These are phyloP conservation scores for Crotalus adamanteus DNA, from an alignment of 2,797 vertebrate species.

Conservation along the genomic window DNA sequence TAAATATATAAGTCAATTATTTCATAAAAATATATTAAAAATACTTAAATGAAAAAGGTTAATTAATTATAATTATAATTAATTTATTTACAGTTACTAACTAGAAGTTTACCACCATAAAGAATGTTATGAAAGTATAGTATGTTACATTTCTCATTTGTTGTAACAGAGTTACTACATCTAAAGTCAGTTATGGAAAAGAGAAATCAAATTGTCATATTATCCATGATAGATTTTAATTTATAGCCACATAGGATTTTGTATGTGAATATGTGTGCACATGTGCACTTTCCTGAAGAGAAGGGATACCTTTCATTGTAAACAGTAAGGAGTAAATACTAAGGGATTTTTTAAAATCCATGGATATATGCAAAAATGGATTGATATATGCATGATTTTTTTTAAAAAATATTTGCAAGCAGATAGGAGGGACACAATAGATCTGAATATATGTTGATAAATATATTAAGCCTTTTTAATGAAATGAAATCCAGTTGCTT, in stretches of 20 bases:
- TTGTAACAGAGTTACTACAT: background rate
- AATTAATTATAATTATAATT: background rate
- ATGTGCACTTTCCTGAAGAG: background rate
- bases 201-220: background rate
- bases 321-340: background rate
- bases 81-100: background rate
- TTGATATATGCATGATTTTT: background rate
- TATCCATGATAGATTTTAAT: background rate
- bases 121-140: background rate
- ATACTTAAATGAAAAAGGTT: background rate
- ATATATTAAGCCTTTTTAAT: background rate
- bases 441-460: background rate
- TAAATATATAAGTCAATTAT: background rate
- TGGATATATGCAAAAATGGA: background rate
- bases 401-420: background rate
- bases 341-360: background rate
- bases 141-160: background rate
- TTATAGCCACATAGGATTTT: background rate
- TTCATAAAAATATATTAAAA: background rate
- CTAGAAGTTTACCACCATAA: background rate
- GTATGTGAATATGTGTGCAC: background rate
- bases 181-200: background rate
- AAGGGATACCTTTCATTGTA: background rate
- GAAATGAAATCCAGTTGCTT: background rate
- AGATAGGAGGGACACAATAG: background rate